Evolutionary conservation across 2,888 invertebrate genomes (phyloP), one percentile per base, ranked within the genome.

Genomic region (Calameuta filiformis): DNA sequence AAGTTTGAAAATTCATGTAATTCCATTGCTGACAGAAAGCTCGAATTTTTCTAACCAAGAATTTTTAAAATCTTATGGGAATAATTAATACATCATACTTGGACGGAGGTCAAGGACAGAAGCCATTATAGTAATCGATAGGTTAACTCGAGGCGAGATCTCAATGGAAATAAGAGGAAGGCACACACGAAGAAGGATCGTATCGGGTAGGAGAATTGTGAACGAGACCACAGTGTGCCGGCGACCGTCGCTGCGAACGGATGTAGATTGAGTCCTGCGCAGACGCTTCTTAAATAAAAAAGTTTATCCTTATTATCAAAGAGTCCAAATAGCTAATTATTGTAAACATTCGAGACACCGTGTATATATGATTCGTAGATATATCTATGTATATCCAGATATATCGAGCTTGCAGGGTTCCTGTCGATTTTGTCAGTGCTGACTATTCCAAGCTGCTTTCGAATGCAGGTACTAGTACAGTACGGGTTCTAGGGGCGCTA

Each of bases 231-330:
- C 86, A 85, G 85, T 85, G 77, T 79, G 81, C 80, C 85, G 85
- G 81, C 80, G 81, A 81, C 85, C 86, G 85, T 81, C 85, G 85
- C 80, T 78, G 85, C 79, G 85, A 81, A 77, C 81, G 86, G 85
- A 83, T 85, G 83, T 69, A 56, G 56, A 23, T 23, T 23, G 23
- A 56, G 9, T 56, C 56, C 9, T 56, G 56, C 56, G 56, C 23
- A 56, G 9, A 23, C 23, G 56, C 9, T 56, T 56, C 6, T 56
- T 56, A 56, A 56, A 9, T 23, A 56, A 56, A 56, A 40, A 56
- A 56, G 23, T 56, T 56, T 15, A 56, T 6, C 23, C 23, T 23
- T 23, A 23, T 2, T 56, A 23, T 23, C 2, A 2, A 23, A 56
- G 56, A 56, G 23, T 56, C 23, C 2, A 23, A 56, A 9, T 9